Evolutionary conservation across 2,888 invertebrate species (phyloP).

Genomic region (Caenorhabditis doughertyi): DNA sequence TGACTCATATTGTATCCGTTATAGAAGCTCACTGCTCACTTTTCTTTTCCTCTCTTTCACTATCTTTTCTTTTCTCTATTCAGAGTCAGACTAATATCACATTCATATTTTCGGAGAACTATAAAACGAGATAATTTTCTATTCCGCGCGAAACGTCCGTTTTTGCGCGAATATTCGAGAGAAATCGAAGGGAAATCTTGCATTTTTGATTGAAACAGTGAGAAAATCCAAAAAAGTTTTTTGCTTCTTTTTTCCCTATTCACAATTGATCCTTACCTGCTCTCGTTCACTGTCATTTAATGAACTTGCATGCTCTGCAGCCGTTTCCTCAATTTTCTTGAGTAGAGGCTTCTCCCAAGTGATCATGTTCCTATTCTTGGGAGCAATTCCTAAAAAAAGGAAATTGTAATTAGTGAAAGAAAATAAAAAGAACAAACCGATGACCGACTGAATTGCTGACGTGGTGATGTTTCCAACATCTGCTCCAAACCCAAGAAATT

Average conservation of each 20-base stretch:
- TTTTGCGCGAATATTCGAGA: constrained; percentile 7
- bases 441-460: constrained; percentile 81
- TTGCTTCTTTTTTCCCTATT: neutral
- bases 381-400: constrained; percentile 74
- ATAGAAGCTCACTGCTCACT: constrained; percentile 4
- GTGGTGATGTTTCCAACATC: constrained; percentile 82
- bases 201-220: constrained; percentile 50
- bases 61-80: constrained; percentile 13
- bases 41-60: neutral
- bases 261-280: constrained; percentile 67
- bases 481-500: constrained; percentile 82
- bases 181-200: constrained; percentile 22
- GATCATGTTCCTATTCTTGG: constrained; percentile 82
- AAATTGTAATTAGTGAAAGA: neutral
- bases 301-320: constrained; percentile 81
- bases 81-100: constrained; percentile 52
- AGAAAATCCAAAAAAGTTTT: constrained; percentile 42
- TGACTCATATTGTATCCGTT: constrained; percentile 43
- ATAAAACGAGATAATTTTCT: constrained; percentile 58
- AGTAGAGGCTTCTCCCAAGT: constrained; percentile 82
- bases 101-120: constrained; percentile 59
- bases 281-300: constrained; percentile 81
- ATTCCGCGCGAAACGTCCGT: constrained; percentile 56
- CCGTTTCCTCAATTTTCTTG: constrained; percentile 82
- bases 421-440: constrained; percentile 66